Evolutionary conservation across 2,888 invertebrate genomes (phyloP).

Genomic region (Heliconius aoede): DNA sequence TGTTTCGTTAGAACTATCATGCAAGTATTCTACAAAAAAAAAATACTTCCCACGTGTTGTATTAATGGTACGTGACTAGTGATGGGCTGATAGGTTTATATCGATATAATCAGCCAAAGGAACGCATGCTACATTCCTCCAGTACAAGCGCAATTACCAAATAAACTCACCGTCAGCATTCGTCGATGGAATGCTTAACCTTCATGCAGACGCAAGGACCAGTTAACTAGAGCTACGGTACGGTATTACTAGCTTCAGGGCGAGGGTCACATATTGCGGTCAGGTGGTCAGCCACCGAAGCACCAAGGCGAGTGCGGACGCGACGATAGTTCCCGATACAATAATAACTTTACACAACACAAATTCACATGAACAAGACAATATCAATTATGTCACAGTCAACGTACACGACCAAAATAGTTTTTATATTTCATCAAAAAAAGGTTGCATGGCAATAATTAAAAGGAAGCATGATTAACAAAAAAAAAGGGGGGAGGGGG

Average conservation of each 20-base stretch:
- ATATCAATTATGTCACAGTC: conserved; percentile 71
- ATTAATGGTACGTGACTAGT: conserved; percentile 36
- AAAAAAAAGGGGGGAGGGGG: conserved; percentile 48
- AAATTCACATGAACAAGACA: conserved; percentile 84
- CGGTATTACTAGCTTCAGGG: conserved; percentile 68
- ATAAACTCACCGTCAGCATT: conserved; percentile 78
- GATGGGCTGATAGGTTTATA: conserved; percentile 45
- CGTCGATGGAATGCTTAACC: conserved; percentile 80
- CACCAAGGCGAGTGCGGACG: conserved; percentile 80
- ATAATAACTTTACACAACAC: conserved; percentile 75
- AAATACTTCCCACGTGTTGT: conserved; percentile 30
- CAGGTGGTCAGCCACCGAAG: conserved; percentile 73
- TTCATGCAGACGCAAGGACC: conserved; percentile 76
- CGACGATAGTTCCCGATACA: conserved; percentile 67
- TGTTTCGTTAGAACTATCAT: conserved; percentile 18
- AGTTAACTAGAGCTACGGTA: conserved; percentile 75
- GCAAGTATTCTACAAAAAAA: conserved; percentile 31
- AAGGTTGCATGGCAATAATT: conserved; percentile 65
- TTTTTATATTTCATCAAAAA: conserved; percentile 66
- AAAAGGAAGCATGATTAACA: conserved; percentile 72
- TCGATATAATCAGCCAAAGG: conserved; percentile 50
- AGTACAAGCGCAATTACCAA: conserved; percentile 66
- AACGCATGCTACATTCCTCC: conserved; percentile 49
- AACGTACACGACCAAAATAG: conserved; percentile 83
- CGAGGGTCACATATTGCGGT: conserved; percentile 72